Percentiles rank a stretch among this genome's conserved stretches.
Conservation (phyloP, 2,113 vertebrate genomes). For the Drymodes brunneopygia region DNA sequence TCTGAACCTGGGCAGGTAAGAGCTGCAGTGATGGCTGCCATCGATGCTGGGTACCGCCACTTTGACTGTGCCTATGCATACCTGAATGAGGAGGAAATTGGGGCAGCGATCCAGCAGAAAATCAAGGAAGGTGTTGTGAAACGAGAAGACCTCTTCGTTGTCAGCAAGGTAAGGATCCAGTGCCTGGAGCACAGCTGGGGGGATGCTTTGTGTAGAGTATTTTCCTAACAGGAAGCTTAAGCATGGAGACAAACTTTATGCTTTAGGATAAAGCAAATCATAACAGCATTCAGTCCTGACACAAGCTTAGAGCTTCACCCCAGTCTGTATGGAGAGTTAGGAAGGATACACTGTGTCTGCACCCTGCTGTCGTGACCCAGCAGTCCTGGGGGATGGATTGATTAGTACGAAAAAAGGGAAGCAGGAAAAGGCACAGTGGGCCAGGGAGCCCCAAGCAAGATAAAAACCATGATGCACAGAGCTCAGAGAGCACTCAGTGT, state of each 20-base stretch:
- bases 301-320: neutral
- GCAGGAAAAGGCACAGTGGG: neutral
- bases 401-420: neutral
- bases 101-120: conserved; percentile 75
- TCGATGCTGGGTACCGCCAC: conserved; percentile 79
- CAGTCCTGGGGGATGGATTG: neutral
- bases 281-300: neutral
- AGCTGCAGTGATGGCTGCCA: conserved; percentile 73
- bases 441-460: neutral
- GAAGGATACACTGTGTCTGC: neutral
- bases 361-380: neutral
- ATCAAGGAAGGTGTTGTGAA: conserved; percentile 75
- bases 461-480: neutral
- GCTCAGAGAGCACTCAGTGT: neutral
- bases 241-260: neutral
- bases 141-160: conserved; percentile 82
- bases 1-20: conserved; percentile 68
- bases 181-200: neutral
- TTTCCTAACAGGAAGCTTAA: neutral
- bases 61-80: conserved; percentile 80
- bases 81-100: conserved; percentile 79
- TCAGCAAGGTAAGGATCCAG: conserved; percentile 79
- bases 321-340: neutral
- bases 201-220: neutral
- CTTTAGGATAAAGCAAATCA: neutral